Conservation (phyloP, 2,113 vertebrate genomes). For the Salvelinus sp. region DNA sequence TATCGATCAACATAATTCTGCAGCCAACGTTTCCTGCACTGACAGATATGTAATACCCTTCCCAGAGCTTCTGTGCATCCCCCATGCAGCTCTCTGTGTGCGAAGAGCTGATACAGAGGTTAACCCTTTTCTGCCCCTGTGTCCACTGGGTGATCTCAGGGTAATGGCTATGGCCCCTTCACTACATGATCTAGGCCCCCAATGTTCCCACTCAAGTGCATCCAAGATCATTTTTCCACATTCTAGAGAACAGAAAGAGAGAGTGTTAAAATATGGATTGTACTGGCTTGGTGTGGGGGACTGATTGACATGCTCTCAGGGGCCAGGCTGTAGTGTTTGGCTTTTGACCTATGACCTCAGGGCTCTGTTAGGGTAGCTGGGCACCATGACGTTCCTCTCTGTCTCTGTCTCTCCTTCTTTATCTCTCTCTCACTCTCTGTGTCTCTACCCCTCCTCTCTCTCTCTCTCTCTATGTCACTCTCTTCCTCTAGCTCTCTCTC, state of each 20-base stretch:
- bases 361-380: neutral
- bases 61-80: neutral
- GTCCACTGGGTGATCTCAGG: constrained; percentile 4
- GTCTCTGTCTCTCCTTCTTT: too few species aligned
- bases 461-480: neutral
- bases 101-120: constrained; percentile 15
- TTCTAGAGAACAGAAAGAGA: neutral
- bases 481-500: neutral
- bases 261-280: neutral
- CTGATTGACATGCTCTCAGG: neutral
- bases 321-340: neutral
- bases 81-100: neutral
- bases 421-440: neutral
- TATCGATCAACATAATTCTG: constrained; percentile 37
- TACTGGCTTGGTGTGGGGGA: neutral
- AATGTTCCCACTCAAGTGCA: constrained; percentile 10
- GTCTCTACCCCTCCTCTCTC: neutral
- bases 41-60: constrained; percentile 18
- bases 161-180: constrained; percentile 3
- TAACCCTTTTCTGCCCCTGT: neutral
- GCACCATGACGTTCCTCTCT: neutral
- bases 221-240: neutral
- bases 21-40: constrained; percentile 33
- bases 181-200: constrained; percentile 8
- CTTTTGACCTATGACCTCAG: constrained; percentile 23